These are phyloP conservation scores for Hirtodrosophila alboralis DNA, from an alignment of 2,888 invertebrate genomes.

Conservation along the genomic window DNA sequence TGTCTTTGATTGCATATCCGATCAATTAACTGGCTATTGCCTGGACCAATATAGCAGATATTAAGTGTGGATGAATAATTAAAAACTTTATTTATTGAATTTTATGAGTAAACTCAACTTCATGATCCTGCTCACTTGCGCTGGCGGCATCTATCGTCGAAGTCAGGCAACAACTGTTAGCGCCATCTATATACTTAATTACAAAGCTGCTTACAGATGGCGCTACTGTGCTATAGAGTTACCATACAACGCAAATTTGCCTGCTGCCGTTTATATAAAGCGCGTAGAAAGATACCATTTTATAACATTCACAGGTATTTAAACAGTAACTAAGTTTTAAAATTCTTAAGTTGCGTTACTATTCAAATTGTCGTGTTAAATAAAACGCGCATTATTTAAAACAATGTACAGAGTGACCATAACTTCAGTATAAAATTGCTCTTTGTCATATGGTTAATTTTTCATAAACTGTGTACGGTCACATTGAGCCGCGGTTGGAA, in stretches of 20 bases:
- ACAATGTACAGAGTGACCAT: slow-evolving; percentile 1
- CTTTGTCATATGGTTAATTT: neutral
- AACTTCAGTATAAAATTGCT: slow-evolving; percentile 16
- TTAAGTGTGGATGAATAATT: slow-evolving; percentile 20
- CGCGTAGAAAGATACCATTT: too few species aligned
- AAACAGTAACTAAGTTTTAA: too few species aligned
- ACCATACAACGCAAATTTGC: neutral
- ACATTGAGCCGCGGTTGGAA: slow-evolving; percentile 52
- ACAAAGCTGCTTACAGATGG: slow-evolving; percentile 9
- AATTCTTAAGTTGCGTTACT: too few species aligned
- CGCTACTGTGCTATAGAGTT: slow-evolving; percentile 8
- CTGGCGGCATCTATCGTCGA: slow-evolving; percentile 16
- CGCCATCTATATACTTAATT: too few species aligned
- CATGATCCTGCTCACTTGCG: too few species aligned
- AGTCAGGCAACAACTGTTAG: neutral
- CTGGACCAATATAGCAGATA: slow-evolving; percentile 83
- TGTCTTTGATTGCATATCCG: slow-evolving; percentile 91
- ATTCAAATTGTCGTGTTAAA: too few species aligned
- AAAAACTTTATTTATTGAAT: neutral
- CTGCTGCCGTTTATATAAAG: too few species aligned
- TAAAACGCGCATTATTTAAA: neutral
- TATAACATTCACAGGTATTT: too few species aligned
- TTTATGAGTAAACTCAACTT: too few species aligned
- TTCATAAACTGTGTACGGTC: slow-evolving; percentile 23
- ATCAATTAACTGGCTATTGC: slow-evolving; percentile 90